Conservation (phyloP, 2,113 vertebrate genomes). For the Athene cunicularia region DNA sequence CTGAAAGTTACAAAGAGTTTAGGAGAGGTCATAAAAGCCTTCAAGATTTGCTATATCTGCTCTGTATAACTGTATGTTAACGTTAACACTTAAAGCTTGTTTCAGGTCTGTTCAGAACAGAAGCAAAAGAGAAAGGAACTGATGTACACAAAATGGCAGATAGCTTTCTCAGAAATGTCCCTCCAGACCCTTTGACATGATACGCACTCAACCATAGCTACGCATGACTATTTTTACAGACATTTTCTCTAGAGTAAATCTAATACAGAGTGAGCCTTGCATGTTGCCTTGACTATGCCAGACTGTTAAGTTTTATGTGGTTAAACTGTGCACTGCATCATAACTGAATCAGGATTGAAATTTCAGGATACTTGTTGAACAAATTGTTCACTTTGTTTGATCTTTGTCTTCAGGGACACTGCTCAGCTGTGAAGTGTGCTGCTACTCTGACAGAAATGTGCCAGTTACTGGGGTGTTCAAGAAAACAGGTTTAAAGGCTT, state of each 20-base stretch:
- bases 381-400: neutral
- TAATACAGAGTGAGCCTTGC: neutral
- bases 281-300: neutral
- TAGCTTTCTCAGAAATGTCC: neutral
- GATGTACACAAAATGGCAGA: neutral
- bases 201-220: neutral
- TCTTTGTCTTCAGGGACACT: conserved; percentile 46
- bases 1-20: neutral
- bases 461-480: too few relatives aligned
- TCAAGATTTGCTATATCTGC: neutral
- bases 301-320: neutral
- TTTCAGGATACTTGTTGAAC: neutral
- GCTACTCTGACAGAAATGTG: too few relatives aligned
- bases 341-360: neutral
- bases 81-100: neutral
- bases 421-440: conserved; percentile 65
- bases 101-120: neutral
- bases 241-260: neutral
- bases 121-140: neutral
- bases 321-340: neutral
- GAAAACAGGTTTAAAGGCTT: too few relatives aligned
- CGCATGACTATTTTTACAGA: neutral
- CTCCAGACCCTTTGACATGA: neutral
- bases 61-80: neutral
- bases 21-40: neutral